Conservation (phyloP, 1,140 invertebrate genomes). For the Wiebesia pumilae region DNA sequence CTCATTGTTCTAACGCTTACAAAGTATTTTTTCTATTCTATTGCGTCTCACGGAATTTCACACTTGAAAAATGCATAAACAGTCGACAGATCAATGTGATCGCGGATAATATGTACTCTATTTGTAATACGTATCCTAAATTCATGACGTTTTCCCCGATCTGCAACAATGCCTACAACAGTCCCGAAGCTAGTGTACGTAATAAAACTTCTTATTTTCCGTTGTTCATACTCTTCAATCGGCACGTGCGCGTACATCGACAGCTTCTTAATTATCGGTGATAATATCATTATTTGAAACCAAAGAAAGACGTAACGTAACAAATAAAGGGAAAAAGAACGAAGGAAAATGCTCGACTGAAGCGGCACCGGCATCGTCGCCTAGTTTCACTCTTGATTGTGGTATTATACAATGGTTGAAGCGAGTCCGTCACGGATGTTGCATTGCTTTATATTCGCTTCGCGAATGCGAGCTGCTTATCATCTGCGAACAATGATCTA, state of each 20-base stretch:
- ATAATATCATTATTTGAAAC: not conserved
- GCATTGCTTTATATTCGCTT: conserved; percentile 53
- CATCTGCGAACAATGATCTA: conserved; percentile 57
- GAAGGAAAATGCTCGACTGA: conserved; percentile 13
- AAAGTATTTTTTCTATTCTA: too few species aligned
- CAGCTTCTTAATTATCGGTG: conserved; percentile 14
- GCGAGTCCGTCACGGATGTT: conserved; percentile 46
- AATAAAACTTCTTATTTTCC: not conserved
- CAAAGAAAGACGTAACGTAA: not conserved
- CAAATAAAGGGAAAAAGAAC: not conserved
- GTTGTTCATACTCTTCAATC: too few species aligned
- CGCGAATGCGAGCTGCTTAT: conserved; percentile 21
- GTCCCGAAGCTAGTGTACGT: not conserved
- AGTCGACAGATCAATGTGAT: not conserved
- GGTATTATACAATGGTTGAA: conserved; percentile 22
- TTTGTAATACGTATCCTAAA: too few species aligned
- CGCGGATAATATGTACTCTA: not conserved
- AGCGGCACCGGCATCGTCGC: conserved; percentile 9
- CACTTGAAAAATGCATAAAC: too few species aligned
- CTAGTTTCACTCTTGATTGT: conserved; percentile 8
- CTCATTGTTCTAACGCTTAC: too few species aligned
- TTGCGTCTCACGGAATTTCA: too few species aligned
- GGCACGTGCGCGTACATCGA: not conserved
- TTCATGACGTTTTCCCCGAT: too few species aligned
- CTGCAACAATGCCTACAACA: too few species aligned